Percentiles rank a stretch among this genome's conserved stretches.
Conservation (phyloP, 2,888 invertebrate species). For the Halictus quadricinctus region DNA sequence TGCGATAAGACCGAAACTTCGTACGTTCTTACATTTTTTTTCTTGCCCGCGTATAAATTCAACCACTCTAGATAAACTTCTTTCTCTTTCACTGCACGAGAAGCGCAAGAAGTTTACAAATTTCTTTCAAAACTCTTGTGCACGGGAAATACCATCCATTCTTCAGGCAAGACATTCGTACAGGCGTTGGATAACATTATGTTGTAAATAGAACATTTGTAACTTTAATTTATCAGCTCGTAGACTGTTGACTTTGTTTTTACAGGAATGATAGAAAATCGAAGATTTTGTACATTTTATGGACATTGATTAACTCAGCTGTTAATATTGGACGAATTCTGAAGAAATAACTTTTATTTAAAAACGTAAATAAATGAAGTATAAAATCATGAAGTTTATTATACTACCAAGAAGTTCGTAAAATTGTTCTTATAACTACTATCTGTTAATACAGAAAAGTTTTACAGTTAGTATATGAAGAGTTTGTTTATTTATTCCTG, state of each 20-base stretch:
- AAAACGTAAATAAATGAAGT: background rate
- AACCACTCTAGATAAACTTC: background rate
- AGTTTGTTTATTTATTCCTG: background rate
- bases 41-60: background rate
- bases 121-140: background rate
- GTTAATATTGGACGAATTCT: background rate
- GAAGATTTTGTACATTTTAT: background rate
- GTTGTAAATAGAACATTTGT: background rate
- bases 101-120: background rate
- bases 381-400: background rate
- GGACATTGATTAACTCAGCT: background rate
- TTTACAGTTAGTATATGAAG: background rate
- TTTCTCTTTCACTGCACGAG: background rate
- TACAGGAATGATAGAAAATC: background rate
- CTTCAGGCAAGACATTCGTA: background rate
- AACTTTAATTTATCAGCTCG: background rate
- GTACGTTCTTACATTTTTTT: constrained; percentile 17
- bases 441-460: too few relatives aligned
- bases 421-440: background rate
- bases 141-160: background rate
- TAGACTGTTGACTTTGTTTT: background rate
- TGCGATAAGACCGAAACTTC: constrained; percentile 14
- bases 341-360: background rate
- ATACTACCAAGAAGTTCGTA: background rate
- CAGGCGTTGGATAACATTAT: background rate